Conservation (phyloP, 2,888 invertebrate genomes). For the Spicauda simplicius region DNA sequence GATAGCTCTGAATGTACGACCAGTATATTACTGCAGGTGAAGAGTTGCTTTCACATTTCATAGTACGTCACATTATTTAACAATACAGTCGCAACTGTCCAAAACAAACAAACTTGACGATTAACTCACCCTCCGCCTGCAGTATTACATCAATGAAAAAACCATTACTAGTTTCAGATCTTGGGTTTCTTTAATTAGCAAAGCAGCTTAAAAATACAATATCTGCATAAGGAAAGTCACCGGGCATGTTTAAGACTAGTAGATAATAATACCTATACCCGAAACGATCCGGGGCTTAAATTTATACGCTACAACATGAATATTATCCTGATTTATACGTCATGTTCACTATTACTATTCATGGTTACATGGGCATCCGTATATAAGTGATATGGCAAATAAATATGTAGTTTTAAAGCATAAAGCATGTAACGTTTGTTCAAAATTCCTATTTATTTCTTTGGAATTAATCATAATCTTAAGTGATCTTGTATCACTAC, state of each 20-base stretch:
- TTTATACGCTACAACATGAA: slow-evolving; percentile 68
- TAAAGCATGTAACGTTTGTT: slow-evolving; percentile 66
- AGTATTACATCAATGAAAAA: slow-evolving; percentile 8
- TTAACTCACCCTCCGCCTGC: slow-evolving; percentile 3
- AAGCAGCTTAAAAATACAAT: slow-evolving; percentile 43
- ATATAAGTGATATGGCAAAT: slow-evolving; percentile 48
- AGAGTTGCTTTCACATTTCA: background rate
- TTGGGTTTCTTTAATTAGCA: slow-evolving; percentile 35
- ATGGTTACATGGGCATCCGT: slow-evolving; percentile 60
- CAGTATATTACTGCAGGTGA: slow-evolving; percentile 14
- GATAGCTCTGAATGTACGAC: background rate
- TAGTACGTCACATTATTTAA: background rate
- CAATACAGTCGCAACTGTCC: background rate
- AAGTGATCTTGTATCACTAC: slow-evolving; percentile 18
- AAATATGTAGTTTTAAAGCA: slow-evolving; percentile 51
- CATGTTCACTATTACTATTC: slow-evolving; percentile 59
- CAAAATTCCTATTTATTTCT: slow-evolving; percentile 73
- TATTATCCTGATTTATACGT: slow-evolving; percentile 59
- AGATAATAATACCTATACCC: slow-evolving; percentile 68
- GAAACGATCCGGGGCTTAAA: slow-evolving; percentile 58
- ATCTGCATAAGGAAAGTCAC: slow-evolving; percentile 50
- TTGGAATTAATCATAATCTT: slow-evolving; percentile 56
- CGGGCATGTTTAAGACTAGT: slow-evolving; percentile 67
- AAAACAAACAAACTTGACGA: background rate
- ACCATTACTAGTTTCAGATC: slow-evolving; percentile 32